These are phyloP conservation scores for Promerops cafer DNA, from an alignment of 2,113 vertebrate species.

Conservation along the genomic window DNA sequence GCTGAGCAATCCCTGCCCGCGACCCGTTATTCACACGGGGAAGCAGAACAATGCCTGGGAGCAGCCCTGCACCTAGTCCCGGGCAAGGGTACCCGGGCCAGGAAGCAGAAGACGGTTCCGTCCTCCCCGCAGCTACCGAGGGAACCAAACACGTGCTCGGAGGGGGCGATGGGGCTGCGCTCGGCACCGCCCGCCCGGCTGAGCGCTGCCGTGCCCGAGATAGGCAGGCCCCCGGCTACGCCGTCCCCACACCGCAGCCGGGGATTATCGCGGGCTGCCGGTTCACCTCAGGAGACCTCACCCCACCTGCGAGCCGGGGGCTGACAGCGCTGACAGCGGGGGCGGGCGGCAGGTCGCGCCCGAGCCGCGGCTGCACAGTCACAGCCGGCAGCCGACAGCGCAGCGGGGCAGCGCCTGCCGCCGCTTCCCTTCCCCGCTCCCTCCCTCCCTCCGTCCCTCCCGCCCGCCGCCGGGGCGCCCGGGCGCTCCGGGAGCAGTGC, in stretches of 20 bases:
- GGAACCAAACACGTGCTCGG: neutral
- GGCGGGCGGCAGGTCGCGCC: neutral
- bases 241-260: neutral
- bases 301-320: neutral
- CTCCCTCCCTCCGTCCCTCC: neutral
- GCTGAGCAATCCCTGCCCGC: neutral
- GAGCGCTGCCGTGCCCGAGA: neutral
- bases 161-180: neutral
- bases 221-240: neutral
- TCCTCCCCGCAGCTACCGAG: neutral
- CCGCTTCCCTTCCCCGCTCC: neutral
- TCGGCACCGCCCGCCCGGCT: neutral
- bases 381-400: neutral
- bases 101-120: no score
- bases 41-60: neutral
- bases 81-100: no score
- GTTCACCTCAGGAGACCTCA: neutral
- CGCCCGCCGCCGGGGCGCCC: neutral
- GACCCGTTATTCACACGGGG: neutral
- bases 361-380: neutral
- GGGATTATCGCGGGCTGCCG: neutral
- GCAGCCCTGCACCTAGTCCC: neutral
- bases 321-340: neutral
- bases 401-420: neutral
- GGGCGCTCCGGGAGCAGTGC: neutral